Evolutionary conservation across 1,140 invertebrate genomes (phyloP), one percentile per base, ranked within the genome.

Genomic region (Ceratitis capitata): DNA sequence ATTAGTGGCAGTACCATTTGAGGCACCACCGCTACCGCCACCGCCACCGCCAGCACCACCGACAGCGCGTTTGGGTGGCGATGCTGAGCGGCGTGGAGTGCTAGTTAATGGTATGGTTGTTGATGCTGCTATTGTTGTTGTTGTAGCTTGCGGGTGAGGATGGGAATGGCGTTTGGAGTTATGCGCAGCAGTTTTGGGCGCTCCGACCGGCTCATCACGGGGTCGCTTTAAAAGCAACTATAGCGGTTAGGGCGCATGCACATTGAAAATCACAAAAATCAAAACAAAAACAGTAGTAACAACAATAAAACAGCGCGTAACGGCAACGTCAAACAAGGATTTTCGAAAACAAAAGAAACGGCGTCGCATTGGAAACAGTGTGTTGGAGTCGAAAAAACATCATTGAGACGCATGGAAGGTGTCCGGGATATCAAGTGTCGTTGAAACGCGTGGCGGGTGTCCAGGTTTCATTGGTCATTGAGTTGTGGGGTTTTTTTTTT

Each of bases 211-310:
- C 53, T 91, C 90, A 56, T 91, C 90, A 16, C 89, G 88, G 82
- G 90, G 88, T 86, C 90, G 90, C 90, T 91, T 91, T 87, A 91
- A 91, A 86, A 89, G 88, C 89, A 91, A 90, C 90, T 91, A 86
- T 35, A 58, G 83, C 64, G 85, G n/a, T 91, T 91, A 91, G 89
- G 86, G 69, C 69, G 39, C 69, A 78, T 45, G 39, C 39, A 45
- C 32, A 78, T 10, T 64, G 23, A n/a, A 7, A 26, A 45, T 78
- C n/a, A 7, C 47, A 14, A 49, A 6, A 49, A 6, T 7, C 47
- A 14, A 7, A 49, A 14, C 47, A 14, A 49, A 6, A 74, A 19
- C 9, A 26, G 32, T 9, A 58, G 32, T 35, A 61, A 61, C 47
- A 29, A 9, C 42, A 53, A 14, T 29, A 26, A 56, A 61, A 61